A percentile compares a stretch with the other conserved stretches of the same genome.
Evolutionary conservation across 2,113 vertebrate genomes (phyloP).

Genomic region (Montifringilla adamsi): DNA sequence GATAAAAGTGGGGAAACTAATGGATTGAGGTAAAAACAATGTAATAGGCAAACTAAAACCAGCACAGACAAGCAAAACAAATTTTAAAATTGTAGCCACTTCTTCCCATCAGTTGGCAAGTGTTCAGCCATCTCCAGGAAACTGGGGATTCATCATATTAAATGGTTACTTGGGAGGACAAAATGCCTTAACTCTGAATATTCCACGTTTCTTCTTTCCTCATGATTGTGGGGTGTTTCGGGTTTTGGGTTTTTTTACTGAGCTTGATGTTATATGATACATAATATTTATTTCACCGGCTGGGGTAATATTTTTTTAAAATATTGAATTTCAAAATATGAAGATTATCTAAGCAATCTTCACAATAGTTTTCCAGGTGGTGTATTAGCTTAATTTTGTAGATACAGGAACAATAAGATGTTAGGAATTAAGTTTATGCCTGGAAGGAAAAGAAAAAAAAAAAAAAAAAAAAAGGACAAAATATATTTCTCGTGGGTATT

Average conservation of each 20-base stretch:
- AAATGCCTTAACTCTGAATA: rapidly evolving
- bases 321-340: background rate
- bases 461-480: background rate
- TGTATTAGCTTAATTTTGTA: background rate
- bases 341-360: background rate
- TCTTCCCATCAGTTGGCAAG: rapidly evolving
- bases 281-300: background rate
- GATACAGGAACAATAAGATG: background rate
- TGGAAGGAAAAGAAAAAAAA: background rate
- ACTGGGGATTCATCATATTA: rapidly evolving
- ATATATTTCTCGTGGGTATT: background rate
- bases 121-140: background rate
- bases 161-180: background rate
- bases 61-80: background rate
- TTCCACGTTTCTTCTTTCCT: background rate
- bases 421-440: background rate
- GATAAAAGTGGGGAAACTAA: background rate
- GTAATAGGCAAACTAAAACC: background rate
- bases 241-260: background rate
- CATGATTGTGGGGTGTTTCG: background rate
- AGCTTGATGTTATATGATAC: background rate
- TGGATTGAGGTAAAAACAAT: background rate
- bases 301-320: background rate
- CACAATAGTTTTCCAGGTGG: background rate
- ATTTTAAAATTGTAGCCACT: background rate